Conservation (phyloP, 2,888 invertebrate species). For the Siphlonurus alternatus region DNA sequence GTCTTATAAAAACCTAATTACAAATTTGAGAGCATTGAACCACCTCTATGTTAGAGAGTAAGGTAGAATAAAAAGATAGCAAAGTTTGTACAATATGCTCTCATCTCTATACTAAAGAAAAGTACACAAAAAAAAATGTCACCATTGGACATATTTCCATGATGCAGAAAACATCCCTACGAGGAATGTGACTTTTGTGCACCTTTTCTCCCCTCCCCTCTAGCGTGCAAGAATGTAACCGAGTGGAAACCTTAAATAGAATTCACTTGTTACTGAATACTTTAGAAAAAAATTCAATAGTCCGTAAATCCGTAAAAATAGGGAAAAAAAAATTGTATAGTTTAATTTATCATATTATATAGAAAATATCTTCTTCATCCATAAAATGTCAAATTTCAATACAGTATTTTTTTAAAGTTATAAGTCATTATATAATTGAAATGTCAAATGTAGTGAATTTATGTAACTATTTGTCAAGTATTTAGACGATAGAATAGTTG, state of each 20-base stretch:
- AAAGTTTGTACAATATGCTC: no score
- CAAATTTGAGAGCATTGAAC: no score
- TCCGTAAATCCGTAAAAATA: not conserved
- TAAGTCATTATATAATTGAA: no score
- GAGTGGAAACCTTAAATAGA: not conserved
- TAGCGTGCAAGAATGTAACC: not conserved
- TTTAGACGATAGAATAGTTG: no score
- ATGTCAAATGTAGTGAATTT: no score
- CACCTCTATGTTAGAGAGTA: no score
- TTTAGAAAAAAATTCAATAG: not conserved
- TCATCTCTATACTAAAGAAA: no score
- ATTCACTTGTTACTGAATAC: not conserved
- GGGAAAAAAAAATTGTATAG: not conserved
- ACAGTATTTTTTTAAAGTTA: no score
- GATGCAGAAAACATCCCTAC: not conserved
- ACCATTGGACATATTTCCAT: not conserved
- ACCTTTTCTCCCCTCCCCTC: not conserved
- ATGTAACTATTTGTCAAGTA: no score
- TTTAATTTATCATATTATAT: not conserved
- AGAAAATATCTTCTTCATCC: not conserved
- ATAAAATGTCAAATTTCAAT: not conserved
- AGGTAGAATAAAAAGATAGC: no score
- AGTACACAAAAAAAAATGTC: no score
- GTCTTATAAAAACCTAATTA: no score
- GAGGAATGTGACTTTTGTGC: not conserved